Evolutionary conservation across 2,888 invertebrate genomes (phyloP).

Genomic region (Hermaeophaga mercurialis): DNA sequence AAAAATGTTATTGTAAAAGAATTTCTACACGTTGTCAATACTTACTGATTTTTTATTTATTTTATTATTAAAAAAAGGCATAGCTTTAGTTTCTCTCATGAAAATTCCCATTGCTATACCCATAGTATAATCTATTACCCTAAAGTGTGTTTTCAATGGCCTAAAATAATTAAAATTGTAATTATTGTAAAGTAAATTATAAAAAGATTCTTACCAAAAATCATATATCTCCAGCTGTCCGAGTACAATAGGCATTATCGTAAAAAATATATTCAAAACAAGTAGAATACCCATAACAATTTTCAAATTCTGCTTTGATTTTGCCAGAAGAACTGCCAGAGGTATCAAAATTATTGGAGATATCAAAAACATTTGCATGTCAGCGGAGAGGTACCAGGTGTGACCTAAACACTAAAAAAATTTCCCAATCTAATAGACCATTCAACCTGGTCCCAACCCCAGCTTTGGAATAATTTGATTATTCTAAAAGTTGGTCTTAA

Average conservation of each 20-base stretch:
- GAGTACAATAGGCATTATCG: neutral
- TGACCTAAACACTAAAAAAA: slow-evolving; percentile 50
- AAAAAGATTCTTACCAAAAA: slow-evolving; percentile 1
- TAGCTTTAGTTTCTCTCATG: slow-evolving; percentile 36
- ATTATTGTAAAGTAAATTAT: too few relatives aligned
- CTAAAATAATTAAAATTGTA: slow-evolving; percentile 28
- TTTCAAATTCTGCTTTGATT: slow-evolving; percentile 29
- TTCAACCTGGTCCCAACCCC: too few relatives aligned
- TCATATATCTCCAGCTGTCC: too few relatives aligned
- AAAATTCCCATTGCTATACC: slow-evolving; percentile 40
- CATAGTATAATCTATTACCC: slow-evolving; percentile 38
- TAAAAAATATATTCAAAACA: neutral
- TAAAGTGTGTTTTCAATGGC: slow-evolving; percentile 38
- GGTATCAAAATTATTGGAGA: slow-evolving; percentile 51
- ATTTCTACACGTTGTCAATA: neutral
- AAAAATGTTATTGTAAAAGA: neutral
- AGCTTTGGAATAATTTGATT: too few relatives aligned
- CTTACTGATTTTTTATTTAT: neutral
- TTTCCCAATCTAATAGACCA: too few relatives aligned
- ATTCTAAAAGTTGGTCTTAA: too few relatives aligned
- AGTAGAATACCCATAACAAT: slow-evolving; percentile 29
- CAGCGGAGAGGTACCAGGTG: slow-evolving; percentile 54
- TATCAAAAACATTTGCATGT: slow-evolving; percentile 53
- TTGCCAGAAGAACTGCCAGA: slow-evolving; percentile 35
- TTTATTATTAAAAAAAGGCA: slow-evolving; percentile 23